A percentile compares a stretch with the other conserved stretches of the same genome.
Evolutionary conservation across 1,140 invertebrate species (phyloP).

Genomic region (Prorops nasuta): DNA sequence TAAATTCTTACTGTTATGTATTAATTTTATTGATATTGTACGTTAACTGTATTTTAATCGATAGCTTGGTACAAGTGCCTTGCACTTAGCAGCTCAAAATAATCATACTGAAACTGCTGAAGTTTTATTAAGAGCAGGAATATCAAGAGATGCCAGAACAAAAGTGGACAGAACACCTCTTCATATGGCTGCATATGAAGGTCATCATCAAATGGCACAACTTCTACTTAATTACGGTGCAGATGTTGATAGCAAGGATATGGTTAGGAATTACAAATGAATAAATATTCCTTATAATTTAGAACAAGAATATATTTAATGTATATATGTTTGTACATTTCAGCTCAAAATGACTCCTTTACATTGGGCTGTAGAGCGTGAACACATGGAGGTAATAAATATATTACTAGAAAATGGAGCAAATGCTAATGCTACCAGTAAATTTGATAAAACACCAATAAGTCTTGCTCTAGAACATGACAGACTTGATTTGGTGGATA

Average conservation of each 20-base stretch:
- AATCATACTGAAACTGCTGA: slow-evolving; percentile 81
- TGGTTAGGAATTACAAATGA: slow-evolving; percentile 62
- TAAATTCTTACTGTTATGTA: too few species aligned
- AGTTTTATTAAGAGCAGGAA: slow-evolving; percentile 79
- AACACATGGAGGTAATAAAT: slow-evolving; percentile 70
- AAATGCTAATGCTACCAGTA: slow-evolving; percentile 66
- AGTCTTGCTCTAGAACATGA: slow-evolving; percentile 71
- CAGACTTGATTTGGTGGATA: slow-evolving; percentile 63
- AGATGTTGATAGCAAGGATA: slow-evolving; percentile 78
- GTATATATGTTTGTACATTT: slow-evolving; percentile 16
- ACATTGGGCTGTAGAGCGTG: slow-evolving; percentile 90
- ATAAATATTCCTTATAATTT: background rate
- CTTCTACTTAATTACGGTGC: slow-evolving; percentile 76
- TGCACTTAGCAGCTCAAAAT: slow-evolving; percentile 83
- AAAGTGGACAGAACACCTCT: slow-evolving; percentile 91
- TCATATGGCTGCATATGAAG: slow-evolving; percentile 84
- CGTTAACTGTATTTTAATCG: background rate
- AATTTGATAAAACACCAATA: slow-evolving; percentile 83
- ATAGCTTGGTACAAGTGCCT: slow-evolving; percentile 83
- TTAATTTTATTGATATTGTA: slow-evolving; percentile 2
- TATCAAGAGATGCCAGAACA: slow-evolving; percentile 82
- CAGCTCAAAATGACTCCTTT: slow-evolving; percentile 90
- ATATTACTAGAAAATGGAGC: slow-evolving; percentile 73
- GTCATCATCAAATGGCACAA: slow-evolving; percentile 75
- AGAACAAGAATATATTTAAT: slow-evolving; percentile 3